Base-by-base conservation (phyloP, 2,888 invertebrate species). In the Neoaliturus tenellus region DNA sequence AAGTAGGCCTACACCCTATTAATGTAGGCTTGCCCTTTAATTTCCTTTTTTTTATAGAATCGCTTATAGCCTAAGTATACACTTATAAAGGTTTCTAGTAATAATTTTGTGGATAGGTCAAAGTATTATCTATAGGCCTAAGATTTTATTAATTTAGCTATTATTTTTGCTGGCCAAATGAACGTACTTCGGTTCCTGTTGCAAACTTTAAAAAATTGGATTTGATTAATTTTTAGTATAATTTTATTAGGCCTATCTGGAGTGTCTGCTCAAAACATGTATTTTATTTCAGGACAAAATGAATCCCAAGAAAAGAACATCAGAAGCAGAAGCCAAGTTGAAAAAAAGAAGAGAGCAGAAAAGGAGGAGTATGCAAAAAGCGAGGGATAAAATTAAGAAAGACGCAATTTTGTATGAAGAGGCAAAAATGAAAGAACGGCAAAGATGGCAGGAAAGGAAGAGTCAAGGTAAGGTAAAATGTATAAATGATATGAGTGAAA, bases 291-390 rank as follows among this genome's bases (percentile, higher is more conserved):
- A 23, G 35, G 71, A 23, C 5, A 39, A 44, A 44, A 75, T 75
- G 48, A 75, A 23, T 62, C 81, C 35, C 20, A 81, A 55, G 39
- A 81, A 62, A 58, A 35, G 39, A 31, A 58, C n/a, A n/a, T 5
- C 55, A 17, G 33, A 80, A 33, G 31, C 80, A 20, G 81, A 81
- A 2, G 81, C 81, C 20, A 81, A 81, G 23, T 25, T 67, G 39
- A 82, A 73, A 82, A 71, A 71, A 82, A 82, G 82, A 39, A 73
- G 51, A 73, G 73, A 71, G 35, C 51, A 71, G 51, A 71, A 71
- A 73, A 17, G 73, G 20, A 51, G 23, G 33, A 73, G 82, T 14
- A 71, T 35, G 33, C 33, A 75, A 75, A 80, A 58, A 83, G 67
- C 55, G 1, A 39, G 58, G 12, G 35, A 73, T 8, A 67, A 81